Conservation (phyloP, 2,797 vertebrate genomes). For the Crenuchus spilurus region DNA sequence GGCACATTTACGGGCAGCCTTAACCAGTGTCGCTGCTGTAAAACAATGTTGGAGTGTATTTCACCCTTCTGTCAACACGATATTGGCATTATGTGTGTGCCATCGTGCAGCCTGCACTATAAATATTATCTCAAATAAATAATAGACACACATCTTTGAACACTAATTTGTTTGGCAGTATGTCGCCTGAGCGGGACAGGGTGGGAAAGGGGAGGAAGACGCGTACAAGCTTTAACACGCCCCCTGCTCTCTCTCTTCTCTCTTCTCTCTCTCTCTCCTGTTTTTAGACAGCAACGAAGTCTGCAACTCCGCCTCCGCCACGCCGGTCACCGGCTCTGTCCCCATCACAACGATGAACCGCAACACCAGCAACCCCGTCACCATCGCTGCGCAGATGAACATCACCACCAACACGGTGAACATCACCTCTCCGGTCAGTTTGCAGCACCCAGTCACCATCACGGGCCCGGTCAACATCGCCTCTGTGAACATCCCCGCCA, state of each 20-base stretch:
- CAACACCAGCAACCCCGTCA: constrained; percentile 82
- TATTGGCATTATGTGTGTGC: no score
- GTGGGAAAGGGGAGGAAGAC: constrained; percentile 31
- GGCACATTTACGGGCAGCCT: no score
- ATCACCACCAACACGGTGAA: constrained; percentile 95
- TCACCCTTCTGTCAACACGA: no score
- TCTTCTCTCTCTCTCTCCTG: neutral
- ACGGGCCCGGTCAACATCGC: constrained; percentile 95
- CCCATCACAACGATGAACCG: constrained; percentile 80
- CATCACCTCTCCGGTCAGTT: constrained; percentile 91
- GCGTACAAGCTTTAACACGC: neutral
- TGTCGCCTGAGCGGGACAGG: neutral
- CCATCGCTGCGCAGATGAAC: constrained; percentile 97
- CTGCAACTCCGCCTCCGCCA: constrained; percentile 75
- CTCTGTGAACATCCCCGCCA: constrained; percentile 78
- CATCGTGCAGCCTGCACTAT: no score
- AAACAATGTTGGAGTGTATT: no score
- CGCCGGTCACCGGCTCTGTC: constrained; percentile 70
- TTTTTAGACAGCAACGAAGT: constrained; percentile 68
- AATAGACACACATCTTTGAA: no score
- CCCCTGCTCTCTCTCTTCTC: neutral
- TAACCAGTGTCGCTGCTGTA: no score
- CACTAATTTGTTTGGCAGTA: no score
- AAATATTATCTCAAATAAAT: no score
- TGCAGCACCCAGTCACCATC: constrained; percentile 96